Base-by-base conservation (phyloP, 2,797 vertebrate species). In the Etheostoma perlongum region DNA sequence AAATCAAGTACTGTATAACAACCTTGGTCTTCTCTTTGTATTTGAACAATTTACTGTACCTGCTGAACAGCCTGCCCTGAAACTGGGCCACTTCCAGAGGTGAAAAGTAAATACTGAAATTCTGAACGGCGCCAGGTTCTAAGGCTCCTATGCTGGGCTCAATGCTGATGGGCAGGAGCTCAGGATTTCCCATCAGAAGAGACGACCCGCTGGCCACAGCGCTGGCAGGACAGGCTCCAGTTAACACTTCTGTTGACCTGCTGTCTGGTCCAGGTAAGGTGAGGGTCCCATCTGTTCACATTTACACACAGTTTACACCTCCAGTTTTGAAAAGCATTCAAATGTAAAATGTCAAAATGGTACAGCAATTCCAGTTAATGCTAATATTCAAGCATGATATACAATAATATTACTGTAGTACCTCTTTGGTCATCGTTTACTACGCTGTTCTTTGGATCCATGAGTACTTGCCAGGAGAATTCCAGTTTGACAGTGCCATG, bases 31-130 rank as follows among this genome's bases (percentile, higher is more conserved):
- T 2, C 4, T 25, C 6, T 44, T 21, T 44, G 19, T 27, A n/a
- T 16, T 48, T 40, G 6, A 58, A 23, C 1, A 23, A n/a, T 47
- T 62, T 7, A 46, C 12, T 55, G 84, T 89, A 98, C 98, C 96
- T 97, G 97, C 97, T 98, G 61, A 93, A n/a, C 52, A 99, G 88
- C 15, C 9, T 87, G 79, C 89, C 95, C 59, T 96, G 88, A 69
- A 96, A 97, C 18, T 92, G 83, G 2, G 95, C 95, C n/a, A 90
- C 52, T 0, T 94, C 92, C 81, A 93, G 3, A 0, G 98, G 98
- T 44, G 90, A 94, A 89, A 99, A 99, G 71, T 90, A 84, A 62
- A 97, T 46, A 1, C 63, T 83, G 82, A 99, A 95, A 27, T 71
- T 90, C 79, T 96, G 95, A 1, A 25, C 65, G 46, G 84, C 88